Evolutionary conservation across 2,113 vertebrate species (phyloP).

Genomic region (Stercorarius parasiticus): DNA sequence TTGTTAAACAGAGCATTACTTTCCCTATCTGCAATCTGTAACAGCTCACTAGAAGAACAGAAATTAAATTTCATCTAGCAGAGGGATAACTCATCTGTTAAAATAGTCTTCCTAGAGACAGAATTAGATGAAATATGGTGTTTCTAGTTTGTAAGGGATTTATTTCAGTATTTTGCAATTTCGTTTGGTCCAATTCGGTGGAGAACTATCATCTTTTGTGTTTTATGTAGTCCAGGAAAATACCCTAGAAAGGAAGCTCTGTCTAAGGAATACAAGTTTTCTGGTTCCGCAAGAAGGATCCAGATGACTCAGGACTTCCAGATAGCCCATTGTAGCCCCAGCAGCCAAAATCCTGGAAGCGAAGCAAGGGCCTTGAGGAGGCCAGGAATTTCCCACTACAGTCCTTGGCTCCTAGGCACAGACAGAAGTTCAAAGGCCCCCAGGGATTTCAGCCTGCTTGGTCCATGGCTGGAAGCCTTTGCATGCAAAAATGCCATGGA

Average conservation of each 20-base stretch:
- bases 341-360: background rate
- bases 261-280: background rate
- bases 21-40: background rate
- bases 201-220: background rate
- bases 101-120: background rate
- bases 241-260: background rate
- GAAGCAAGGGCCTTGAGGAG: background rate
- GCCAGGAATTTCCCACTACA: fast-evolving
- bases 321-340: background rate
- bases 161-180: background rate
- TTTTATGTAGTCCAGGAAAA: background rate
- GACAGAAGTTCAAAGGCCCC: background rate
- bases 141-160: background rate
- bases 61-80: background rate
- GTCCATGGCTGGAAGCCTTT: background rate
- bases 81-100: background rate
- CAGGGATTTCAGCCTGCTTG: background rate
- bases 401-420: background rate
- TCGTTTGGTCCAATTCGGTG: background rate
- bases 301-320: background rate
- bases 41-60: background rate
- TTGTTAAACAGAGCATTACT: background rate
- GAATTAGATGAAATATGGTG: background rate
- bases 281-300: background rate
- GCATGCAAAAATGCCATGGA: background rate